These are phyloP conservation scores for Aphelenchoides besseyi DNA, from an alignment of 1,140 invertebrate genomes.

Conservation along the genomic window DNA sequence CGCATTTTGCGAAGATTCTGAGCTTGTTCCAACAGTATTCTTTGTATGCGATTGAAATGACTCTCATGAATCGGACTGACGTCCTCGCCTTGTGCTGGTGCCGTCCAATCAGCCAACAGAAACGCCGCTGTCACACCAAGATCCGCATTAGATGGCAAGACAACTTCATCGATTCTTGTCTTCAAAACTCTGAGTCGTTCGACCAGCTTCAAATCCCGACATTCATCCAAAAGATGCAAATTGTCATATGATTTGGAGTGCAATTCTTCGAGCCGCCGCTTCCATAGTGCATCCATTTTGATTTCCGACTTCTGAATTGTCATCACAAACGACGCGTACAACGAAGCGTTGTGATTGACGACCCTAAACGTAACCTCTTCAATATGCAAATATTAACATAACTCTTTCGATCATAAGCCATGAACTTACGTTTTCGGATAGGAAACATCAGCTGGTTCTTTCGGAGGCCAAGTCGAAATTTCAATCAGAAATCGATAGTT, in stretches of 20 bases:
- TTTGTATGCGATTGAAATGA: neutral
- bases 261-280: neutral
- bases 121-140: neutral
- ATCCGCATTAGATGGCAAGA: neutral
- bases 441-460: neutral
- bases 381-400: too few relatives aligned
- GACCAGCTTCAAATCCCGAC: slow-evolving; percentile 9
- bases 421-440: neutral
- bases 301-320: neutral
- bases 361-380: neutral
- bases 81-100: too few relatives aligned
- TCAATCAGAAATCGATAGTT: neutral
- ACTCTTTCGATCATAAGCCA: too few relatives aligned
- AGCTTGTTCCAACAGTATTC: neutral
- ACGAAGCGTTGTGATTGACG: neutral
- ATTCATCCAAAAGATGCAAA: neutral
- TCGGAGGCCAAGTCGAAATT: neutral
- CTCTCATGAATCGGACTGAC: neutral
- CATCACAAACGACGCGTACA: neutral
- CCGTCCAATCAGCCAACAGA: neutral
- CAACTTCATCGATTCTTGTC: neutral
- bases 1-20: neutral
- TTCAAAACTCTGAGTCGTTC: neutral
- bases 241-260: neutral
- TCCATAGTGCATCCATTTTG: neutral